These are phyloP conservation scores for Eptesicus fuscus DNA, from an alignment of 2,113 vertebrate species.

Conservation along the genomic window DNA sequence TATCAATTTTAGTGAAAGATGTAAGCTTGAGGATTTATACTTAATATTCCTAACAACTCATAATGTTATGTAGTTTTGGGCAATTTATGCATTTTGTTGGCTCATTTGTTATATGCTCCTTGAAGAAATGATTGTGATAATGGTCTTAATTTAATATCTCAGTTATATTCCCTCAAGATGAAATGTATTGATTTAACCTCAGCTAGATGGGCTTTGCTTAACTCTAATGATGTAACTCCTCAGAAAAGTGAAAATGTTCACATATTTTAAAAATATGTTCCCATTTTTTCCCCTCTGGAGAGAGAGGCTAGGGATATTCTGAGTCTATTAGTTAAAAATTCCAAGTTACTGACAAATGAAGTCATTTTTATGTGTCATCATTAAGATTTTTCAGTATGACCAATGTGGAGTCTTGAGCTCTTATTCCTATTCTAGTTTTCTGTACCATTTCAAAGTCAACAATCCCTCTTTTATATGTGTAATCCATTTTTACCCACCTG, in stretches of 20 bases:
- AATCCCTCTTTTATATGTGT: background rate
- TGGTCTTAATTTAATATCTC: background rate
- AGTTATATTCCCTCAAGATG: background rate
- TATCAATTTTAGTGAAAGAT: constrained; percentile 17
- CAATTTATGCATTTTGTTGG: background rate
- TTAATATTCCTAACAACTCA: constrained; percentile 2
- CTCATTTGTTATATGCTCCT: background rate
- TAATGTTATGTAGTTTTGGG: background rate
- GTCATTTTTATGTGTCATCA: background rate
- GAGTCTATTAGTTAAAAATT: background rate
- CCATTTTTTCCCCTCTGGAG: background rate
- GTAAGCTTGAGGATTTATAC: background rate
- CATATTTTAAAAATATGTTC: background rate
- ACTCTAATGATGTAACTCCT: background rate
- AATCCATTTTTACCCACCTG: background rate
- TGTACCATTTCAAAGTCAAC: background rate
- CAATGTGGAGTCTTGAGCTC: background rate
- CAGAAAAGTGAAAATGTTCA: background rate
- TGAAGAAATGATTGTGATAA: constrained; percentile 3
- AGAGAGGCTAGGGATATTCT: background rate
- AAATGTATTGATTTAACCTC: background rate
- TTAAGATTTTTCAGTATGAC: background rate
- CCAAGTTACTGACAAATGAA: background rate
- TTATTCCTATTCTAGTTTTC: background rate
- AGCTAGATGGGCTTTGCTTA: background rate